A percentile compares a stretch with the other conserved stretches of the same genome.
Evolutionary conservation across 1,140 invertebrate species (phyloP).

Genomic region (Charaxes varanes): DNA sequence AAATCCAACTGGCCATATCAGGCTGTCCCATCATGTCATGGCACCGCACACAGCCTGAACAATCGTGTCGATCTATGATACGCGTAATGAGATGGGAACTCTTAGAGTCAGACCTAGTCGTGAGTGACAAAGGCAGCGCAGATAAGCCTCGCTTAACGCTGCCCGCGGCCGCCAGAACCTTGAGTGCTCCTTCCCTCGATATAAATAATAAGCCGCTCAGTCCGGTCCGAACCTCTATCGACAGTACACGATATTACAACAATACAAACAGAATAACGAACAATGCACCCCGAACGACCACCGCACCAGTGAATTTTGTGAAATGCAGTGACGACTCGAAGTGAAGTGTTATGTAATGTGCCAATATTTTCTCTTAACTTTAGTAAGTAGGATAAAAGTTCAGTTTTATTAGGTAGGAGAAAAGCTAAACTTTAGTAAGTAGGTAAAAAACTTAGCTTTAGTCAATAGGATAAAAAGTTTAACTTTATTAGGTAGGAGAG

Average conservation of each 20-base stretch:
- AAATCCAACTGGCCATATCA: conserved; percentile 1
- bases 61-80: conserved; percentile 38
- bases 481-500: no score
- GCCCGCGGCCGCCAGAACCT: conserved; percentile 56
- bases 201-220: conserved; percentile 68
- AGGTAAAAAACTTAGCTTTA: no score
- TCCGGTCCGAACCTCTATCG: conserved; percentile 56
- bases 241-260: conserved; percentile 42
- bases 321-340: conserved; percentile 17
- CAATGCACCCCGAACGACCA: conserved; percentile 22
- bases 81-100: conserved; percentile 30
- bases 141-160: conserved; percentile 60
- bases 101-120: conserved; percentile 29
- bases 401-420: no score
- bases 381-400: conserved; percentile 14
- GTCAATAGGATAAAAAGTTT: no score
- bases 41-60: conserved; percentile 3
- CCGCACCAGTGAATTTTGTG: conserved; percentile 22
- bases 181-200: conserved; percentile 63
- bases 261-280: conserved; percentile 10
- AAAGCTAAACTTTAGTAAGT: no score
- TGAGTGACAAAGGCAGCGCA: conserved; percentile 55
- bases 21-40: conserved; percentile 5
- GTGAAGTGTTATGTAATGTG: conserved; percentile 30
- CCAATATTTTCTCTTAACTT: conserved; percentile 19